Base-by-base conservation (phyloP, 2,113 vertebrate genomes). In the Tragelaphus strepsiceros region DNA sequence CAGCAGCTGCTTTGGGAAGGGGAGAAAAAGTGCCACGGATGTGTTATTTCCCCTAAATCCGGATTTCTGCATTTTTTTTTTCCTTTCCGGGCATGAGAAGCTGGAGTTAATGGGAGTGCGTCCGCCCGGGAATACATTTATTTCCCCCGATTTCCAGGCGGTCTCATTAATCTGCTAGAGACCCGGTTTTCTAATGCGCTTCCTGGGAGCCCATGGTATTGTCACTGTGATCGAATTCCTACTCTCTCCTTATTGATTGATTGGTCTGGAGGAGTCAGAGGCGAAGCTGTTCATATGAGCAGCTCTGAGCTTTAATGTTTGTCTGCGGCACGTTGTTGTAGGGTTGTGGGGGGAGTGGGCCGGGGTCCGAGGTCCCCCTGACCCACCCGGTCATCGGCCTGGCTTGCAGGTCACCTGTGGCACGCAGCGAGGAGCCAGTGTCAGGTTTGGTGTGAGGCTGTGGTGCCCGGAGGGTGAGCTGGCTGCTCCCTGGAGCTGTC, bases 21-120 rank as follows among this genome's bases (percentile, higher is more conserved):
- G 81, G 59, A 4, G 9, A 16, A 2, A 6, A 89, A 88, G 94
- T 78, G 97, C 91, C 77, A 16, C 0, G 71, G 67, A 74, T 90
- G 95, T 97, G 96, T 97, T 92, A 92, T 51, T 86, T 95, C 83
- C 90, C 96, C 77, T 81, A 86, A 96, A 90, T 95, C 96, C 2
- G 17, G 74, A 91, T 96, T 78, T 92, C 78, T 90, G 87, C 15
- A 0, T 53, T 46, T 85, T 83, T 85, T 30, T 54, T 84, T 96
- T 35, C 58, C 54, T 84, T 96, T 43, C 53, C 0, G 1, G 59
- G 71, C 83, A 90, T 13, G 54, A 95, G 94, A 90, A 89, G 49
- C 61, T 5, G 0, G 82, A 43, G 62, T 56, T 86, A 24, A 94
- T 9, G 24, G 87, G 61, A 32, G 35, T 0, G 4, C 7, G 1